These are phyloP conservation scores for Bufo bufo DNA, from an alignment of 2,113 vertebrate species.

Conservation along the genomic window DNA sequence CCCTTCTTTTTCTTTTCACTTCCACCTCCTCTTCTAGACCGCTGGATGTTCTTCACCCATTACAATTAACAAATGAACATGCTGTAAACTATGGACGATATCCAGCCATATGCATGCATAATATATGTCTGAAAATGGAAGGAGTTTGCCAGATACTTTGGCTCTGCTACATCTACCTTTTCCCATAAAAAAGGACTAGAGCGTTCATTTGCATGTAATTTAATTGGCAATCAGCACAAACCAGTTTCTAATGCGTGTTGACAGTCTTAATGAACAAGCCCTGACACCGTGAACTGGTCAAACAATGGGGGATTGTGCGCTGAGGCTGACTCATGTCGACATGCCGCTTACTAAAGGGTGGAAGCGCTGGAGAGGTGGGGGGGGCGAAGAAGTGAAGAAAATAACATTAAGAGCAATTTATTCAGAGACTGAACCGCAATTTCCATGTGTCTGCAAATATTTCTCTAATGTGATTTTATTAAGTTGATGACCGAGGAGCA, in stretches of 20 bases:
- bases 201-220: not conserved
- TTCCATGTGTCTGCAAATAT: constrained; percentile 17
- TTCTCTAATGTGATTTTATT: constrained; percentile 9
- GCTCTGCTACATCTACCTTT: not conserved
- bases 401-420: constrained; percentile 21
- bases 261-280: constrained; percentile 25
- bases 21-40: too few species aligned
- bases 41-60: too few species aligned
- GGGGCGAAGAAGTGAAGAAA: not conserved
- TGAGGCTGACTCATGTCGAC: constrained; percentile 19
- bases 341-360: not conserved
- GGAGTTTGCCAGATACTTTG: too few species aligned
- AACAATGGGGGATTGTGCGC: constrained; percentile 36
- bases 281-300: constrained; percentile 24
- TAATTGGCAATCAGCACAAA: constrained; percentile 13
- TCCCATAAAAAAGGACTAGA: not conserved
- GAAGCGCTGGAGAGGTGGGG: not conserved
- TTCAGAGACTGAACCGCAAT: constrained; percentile 8
- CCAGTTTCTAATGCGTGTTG: constrained; percentile 25
- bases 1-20: too few species aligned
- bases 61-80: too few species aligned
- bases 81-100: too few species aligned
- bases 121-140: too few species aligned
- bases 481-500: constrained; percentile 3
- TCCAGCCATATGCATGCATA: too few species aligned